These are phyloP conservation scores for Whitmania pigra DNA, from an alignment of 1,140 invertebrate species.

Conservation along the genomic window DNA sequence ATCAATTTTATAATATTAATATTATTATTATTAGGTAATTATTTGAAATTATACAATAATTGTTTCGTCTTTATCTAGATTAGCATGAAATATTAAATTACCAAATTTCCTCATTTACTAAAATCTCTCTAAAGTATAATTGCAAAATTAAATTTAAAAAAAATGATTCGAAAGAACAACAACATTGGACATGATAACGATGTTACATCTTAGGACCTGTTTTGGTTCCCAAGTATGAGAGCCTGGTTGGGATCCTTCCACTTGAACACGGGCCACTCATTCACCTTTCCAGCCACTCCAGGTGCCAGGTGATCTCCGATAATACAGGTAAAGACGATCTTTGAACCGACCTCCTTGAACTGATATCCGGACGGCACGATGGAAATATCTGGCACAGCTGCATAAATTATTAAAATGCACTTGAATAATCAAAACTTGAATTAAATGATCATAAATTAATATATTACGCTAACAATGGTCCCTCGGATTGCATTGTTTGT, in stretches of 20 bases:
- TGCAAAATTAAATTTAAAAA: no score
- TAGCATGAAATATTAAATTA: no score
- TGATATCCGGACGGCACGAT: constrained; percentile 2
- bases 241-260: constrained; percentile 12
- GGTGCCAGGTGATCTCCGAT: constrained; percentile 1
- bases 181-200: no score
- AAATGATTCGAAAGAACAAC: no score
- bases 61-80: no score
- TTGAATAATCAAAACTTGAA: no score
- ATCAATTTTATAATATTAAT: no score
- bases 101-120: no score
- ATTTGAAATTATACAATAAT: no score
- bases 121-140: no score
- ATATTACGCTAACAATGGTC: background rate
- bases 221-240: background rate
- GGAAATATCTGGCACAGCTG: background rate
- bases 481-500: background rate
- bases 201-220: background rate
- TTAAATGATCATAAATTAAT: background rate
- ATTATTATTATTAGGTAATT: background rate
- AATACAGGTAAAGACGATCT: constrained; percentile 15
- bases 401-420: background rate
- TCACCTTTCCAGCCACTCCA: background rate
- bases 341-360: constrained; percentile 14
- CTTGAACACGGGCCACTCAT: background rate